Conservation (phyloP, 30 jellyfish, hydroid and myxozoan species). For the Cassiopea xamachana region DNA sequence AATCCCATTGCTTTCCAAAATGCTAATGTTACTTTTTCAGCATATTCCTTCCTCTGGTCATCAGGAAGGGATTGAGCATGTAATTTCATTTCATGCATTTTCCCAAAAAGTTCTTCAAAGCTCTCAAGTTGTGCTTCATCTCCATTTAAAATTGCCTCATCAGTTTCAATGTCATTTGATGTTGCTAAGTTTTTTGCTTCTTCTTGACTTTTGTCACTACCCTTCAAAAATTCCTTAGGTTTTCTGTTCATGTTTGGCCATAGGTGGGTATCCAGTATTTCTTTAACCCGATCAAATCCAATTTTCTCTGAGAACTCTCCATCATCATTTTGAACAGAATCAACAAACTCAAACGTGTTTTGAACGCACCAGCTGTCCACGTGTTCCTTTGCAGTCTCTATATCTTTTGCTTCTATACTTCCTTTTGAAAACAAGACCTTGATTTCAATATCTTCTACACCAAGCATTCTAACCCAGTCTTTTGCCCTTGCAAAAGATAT, state of each 20-base stretch:
- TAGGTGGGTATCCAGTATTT: constrained; percentile 80
- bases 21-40: constrained; percentile 91
- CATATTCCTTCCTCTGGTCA: constrained; percentile 85
- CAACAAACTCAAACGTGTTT: constrained; percentile 70
- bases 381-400: constrained; percentile 8
- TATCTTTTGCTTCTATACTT: not conserved
- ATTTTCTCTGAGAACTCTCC: constrained; percentile 75
- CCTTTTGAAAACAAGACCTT: constrained; percentile 40
- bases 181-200: not conserved
- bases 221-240: not conserved
- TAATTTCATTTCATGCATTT: constrained; percentile 79
- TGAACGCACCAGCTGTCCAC: constrained; percentile 55
- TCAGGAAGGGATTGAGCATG: constrained; percentile 69
- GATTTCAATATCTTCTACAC: constrained; percentile 39
- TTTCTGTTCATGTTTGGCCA: constrained; percentile 80
- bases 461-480: constrained; percentile 21
- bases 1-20: constrained; percentile 94
- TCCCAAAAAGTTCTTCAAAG: constrained; percentile 83
- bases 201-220: not conserved
- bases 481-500: not conserved
- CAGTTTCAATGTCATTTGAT: not conserved
- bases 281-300: constrained; percentile 82
- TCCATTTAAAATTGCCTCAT: constrained; percentile 14
- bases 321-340: constrained; percentile 12
- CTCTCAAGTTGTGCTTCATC: constrained; percentile 65